Conservation (phyloP, 2,113 vertebrate species). For the Oenanthe melanoleuca region DNA sequence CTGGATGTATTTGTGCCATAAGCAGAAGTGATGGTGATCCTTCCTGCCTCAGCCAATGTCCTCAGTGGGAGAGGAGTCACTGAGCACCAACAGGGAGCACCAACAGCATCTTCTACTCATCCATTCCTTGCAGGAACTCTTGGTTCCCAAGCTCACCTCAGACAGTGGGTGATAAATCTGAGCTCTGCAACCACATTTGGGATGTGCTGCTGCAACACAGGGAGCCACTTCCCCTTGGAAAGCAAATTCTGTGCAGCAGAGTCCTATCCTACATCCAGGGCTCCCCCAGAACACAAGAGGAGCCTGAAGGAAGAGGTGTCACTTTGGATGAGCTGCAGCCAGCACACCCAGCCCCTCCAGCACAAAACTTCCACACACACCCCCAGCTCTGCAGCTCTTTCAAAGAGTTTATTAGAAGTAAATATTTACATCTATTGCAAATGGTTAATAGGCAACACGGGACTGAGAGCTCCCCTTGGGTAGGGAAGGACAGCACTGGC, state of each 20-base stretch:
- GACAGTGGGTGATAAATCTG: neutral
- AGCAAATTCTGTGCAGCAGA: neutral
- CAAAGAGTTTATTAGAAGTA: constrained; percentile 75
- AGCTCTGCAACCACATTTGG: neutral
- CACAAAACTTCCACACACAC: neutral
- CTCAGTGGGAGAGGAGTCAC: neutral
- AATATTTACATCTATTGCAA: constrained; percentile 79
- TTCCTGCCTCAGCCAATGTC: neutral
- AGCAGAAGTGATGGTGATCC: neutral
- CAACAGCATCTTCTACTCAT: neutral
- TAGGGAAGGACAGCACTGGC: neutral
- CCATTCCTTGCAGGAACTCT: neutral
- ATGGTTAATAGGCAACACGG: constrained; percentile 59
- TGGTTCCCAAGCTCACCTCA: neutral
- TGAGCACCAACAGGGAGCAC: neutral
- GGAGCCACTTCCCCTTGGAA: neutral
- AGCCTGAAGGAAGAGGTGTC: neutral
- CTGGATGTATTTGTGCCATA: fast-evolving
- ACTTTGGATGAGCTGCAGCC: neutral
- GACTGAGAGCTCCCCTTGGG: constrained; percentile 7
- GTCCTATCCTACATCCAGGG: neutral
- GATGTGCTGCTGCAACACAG: fast-evolving
- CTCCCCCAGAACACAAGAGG: neutral
- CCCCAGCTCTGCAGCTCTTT: neutral
- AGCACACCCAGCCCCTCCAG: too few species aligned